Base-by-base conservation (phyloP, 2,888 invertebrate genomes). In the Synanthedon myopaeformis region DNA sequence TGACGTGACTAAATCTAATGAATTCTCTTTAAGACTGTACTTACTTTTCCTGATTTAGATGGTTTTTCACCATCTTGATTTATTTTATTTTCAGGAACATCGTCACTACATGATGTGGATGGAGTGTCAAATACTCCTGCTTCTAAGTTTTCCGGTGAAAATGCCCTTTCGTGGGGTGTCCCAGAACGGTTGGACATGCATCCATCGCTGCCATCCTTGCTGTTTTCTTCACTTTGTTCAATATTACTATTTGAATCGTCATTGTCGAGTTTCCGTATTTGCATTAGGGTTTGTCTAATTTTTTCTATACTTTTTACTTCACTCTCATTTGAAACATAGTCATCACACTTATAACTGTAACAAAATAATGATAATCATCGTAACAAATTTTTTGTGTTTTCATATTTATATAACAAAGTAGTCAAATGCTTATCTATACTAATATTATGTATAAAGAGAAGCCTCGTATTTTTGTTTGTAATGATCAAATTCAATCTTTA, bases 281-380 rank as follows among this genome's bases (percentile, higher is more conserved):
- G 66, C 66, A 79, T 87, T 62, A 89, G 73, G 69, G 74, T 75
- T 71, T 88, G 88, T 49, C 92, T 87, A 67, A 91, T 79, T 75
- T 89, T 89, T 65, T 89, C 87, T 70, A 92, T 86, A 59, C 76
- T 78, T 49, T 85, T 82, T 61, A 86, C 79, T 60, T 89, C 84
- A 48, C 91, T 89, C 72, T 94, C 93, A 78, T 93, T 93, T 62
- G 91, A 90, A 53, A 93, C 91, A 86, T 92, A 94, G 65, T 94
- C 94, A 79, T 94, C 93, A 85, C 94, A 94, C 72, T 89, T 89
- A 73, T 94, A 94, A 78, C 94, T 94, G 83, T 42, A 89, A 89
- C 55, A 45, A 54, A 48, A 14, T 5, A 45, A 12, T 3, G 8
- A 35, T 35, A 35, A 35, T 35, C 10, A 28, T 23, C 23, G 3